A percentile compares a stretch with the other conserved stretches of the same genome.
phyloP scores from a whole-genome alignment of 2,113 vertebrate species.

The Aythya baeri region DNA sequence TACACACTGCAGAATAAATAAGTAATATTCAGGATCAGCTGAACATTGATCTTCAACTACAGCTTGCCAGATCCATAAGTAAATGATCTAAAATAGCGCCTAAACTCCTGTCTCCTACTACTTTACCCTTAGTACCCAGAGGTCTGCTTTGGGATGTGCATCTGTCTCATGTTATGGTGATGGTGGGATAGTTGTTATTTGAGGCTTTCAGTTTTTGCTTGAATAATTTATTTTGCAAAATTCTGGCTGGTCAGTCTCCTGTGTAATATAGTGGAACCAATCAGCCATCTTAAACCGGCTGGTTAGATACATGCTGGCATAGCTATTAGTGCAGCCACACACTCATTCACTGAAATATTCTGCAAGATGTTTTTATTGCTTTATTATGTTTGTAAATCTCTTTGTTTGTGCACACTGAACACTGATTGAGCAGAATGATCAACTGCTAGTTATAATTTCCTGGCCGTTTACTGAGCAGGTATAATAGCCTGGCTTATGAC shows the following conservation, averaged over 20 bases:
- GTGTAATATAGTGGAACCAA: slow-evolving; percentile 61
- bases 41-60: neutral
- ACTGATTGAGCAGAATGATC: slow-evolving; percentile 34
- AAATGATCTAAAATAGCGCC: neutral
- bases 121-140: neutral
- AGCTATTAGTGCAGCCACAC: slow-evolving; percentile 29
- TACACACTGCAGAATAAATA: neutral
- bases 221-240: slow-evolving; percentile 40
- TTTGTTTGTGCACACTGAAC: slow-evolving; percentile 43
- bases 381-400: slow-evolving; percentile 58
- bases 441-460: slow-evolving; percentile 17
- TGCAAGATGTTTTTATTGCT: slow-evolving; percentile 55
- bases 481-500: neutral
- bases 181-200: neutral
- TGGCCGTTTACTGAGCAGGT: neutral
- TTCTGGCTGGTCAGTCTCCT: slow-evolving; percentile 46
- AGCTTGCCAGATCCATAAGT: neutral
- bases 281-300: slow-evolving; percentile 36
- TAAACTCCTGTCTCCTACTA: neutral
- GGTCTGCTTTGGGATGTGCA: neutral
- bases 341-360: slow-evolving; percentile 11
- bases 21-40: neutral
- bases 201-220: slow-evolving; percentile 9
- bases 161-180: neutral
- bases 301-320: neutral